A percentile compares a stretch with the other conserved stretches of the same genome.
These are phyloP conservation scores for Agriopis marginaria DNA, from an alignment of 2,888 invertebrate species.

Conservation along the genomic window DNA sequence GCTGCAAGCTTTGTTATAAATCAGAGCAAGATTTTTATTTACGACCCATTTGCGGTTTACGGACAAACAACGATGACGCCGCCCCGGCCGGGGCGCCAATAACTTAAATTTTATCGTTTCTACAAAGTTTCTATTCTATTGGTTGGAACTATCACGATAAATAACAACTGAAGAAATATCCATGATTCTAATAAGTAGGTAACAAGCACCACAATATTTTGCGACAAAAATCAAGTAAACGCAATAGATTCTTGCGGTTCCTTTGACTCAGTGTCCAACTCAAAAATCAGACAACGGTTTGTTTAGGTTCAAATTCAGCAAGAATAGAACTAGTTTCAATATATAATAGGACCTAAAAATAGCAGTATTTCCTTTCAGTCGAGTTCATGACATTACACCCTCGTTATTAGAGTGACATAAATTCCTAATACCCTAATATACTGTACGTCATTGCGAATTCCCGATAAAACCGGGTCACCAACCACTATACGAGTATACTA, in stretches of 20 bases:
- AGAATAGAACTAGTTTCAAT: too few relatives aligned
- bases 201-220: too few relatives aligned
- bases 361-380: too few relatives aligned
- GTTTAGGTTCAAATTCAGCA: too few relatives aligned
- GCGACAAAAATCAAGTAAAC: too few relatives aligned
- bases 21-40: conserved; percentile 3
- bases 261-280: too few relatives aligned
- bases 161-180: neutral
- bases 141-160: conserved; percentile 4
- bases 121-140: conserved; percentile 4
- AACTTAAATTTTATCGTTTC: conserved; percentile 4
- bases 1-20: neutral
- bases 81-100: neutral
- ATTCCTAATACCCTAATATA: neutral
- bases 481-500: neutral
- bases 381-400: neutral
- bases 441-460: neutral
- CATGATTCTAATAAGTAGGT: too few relatives aligned
- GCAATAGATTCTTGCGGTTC: too few relatives aligned
- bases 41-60: conserved; percentile 6
- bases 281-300: too few relatives aligned
- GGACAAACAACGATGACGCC: conserved; percentile 1
- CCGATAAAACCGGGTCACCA: neutral
- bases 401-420: neutral
- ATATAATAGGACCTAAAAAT: too few relatives aligned